Base-by-base conservation (phyloP, 1,140 invertebrate genomes). In the Acromyrmex echinatior region DNA sequence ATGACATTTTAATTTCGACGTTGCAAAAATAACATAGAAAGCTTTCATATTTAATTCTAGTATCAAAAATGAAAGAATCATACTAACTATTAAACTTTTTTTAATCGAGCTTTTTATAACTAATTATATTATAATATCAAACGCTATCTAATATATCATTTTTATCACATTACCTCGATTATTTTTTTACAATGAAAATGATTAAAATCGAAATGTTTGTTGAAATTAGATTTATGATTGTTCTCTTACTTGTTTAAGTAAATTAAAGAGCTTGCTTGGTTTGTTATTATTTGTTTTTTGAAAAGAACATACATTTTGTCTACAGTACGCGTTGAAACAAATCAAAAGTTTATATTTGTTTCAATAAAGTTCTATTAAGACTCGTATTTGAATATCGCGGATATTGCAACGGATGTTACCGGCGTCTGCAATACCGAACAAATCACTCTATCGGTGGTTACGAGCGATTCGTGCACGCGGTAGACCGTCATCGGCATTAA, bases 401-500 rank as follows among this genome's bases (percentile, higher is more conserved):
- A 71, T 45, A 9, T 21, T 66, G 28, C 35, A 39, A n/a, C 21
- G 31, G 16, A 49, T 31, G 39, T 51, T 66, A 21, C 45, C n/a
- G 7, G 18, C 28, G 31, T 39, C 60, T 62, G 21, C 62, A 76
- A 76, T 62, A n/a, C 80, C 25, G 25, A 25, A 74, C 39, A 74
- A 73, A 84, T 76, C 56, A 39, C 39, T 74, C 77, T 35, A 65
- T 79, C 77, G 63, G 66, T 18, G 78, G 49, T 80, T 35, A 45
- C 78, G 66, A 45, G 51, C 65, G 79, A 81, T 81, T 53, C 35
- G 35, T 84, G 58, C 53, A 53, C 62, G 25, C 62, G 76, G n/a
- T 51, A 12, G 62, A 74, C 25, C 76, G 49, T 63, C 70, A 74
- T 66, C 74, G 35, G 31, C 70, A 84, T 90, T 89, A 90, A 87